Conservation (phyloP, 2,797 vertebrate genomes). For the Brachyalestes nurse region DNA sequence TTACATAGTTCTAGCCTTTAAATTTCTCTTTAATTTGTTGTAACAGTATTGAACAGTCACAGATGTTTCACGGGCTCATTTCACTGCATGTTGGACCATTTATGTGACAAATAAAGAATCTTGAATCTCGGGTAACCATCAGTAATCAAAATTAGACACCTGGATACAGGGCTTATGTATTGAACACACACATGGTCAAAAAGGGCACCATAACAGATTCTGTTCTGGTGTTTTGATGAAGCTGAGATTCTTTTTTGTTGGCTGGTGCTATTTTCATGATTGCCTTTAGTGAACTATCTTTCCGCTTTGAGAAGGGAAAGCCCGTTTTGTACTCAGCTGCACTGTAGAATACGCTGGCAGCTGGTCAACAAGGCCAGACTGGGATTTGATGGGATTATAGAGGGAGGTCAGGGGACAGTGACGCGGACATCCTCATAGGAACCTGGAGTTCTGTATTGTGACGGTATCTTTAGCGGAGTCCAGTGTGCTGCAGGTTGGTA, state of each 20-base stretch:
- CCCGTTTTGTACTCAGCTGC: slow-evolving; percentile 19
- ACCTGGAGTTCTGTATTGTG: slow-evolving; percentile 26
- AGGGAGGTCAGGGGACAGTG: slow-evolving; percentile 49
- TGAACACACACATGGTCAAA: no score
- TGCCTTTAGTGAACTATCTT: neutral
- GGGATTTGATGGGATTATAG: slow-evolving; percentile 58
- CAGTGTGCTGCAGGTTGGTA: slow-evolving; percentile 11
- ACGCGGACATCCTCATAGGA: slow-evolving; percentile 45
- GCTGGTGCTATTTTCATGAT: neutral
- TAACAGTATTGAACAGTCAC: no score
- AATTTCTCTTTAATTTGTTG: no score
- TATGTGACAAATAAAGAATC: no score
- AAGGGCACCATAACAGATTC: no score
- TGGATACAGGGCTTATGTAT: no score
- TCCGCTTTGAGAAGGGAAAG: slow-evolving; percentile 9
- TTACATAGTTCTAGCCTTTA: no score
- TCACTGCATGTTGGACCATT: no score
- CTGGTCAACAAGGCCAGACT: slow-evolving; percentile 45
- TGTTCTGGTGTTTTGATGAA: neutral
- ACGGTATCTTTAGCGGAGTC: slow-evolving; percentile 1
- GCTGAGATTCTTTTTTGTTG: neutral
- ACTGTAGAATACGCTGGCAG: neutral
- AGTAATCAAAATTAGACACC: no score
- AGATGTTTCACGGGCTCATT: no score
- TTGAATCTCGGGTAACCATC: no score